Percentiles rank a stretch among this genome's conserved stretches.
Conservation (phyloP, 2,113 vertebrate genomes). For the Alectura lathami region DNA sequence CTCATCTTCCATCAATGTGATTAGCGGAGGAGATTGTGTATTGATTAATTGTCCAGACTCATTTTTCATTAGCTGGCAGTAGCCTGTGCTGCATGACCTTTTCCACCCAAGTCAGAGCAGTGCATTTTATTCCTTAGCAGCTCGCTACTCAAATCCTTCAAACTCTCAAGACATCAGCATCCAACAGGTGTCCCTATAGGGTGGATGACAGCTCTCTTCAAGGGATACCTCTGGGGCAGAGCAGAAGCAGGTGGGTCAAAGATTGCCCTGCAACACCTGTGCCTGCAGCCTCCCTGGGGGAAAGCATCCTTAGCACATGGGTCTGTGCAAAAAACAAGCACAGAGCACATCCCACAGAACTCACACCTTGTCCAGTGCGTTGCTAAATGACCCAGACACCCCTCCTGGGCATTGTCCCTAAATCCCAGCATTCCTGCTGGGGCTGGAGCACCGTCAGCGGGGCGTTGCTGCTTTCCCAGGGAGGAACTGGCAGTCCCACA, state of each 20-base stretch:
- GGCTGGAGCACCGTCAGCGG: not conserved
- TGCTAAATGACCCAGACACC: not conserved
- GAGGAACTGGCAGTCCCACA: slow-evolving; percentile 43
- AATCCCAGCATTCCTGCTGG: not conserved
- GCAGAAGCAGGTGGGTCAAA: not conserved
- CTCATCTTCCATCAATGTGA: slow-evolving; percentile 46
- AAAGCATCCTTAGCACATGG: accelerated
- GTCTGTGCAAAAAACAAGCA: not conserved
- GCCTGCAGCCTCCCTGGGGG: accelerated
- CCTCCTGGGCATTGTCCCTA: not conserved
- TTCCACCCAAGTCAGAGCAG: not conserved
- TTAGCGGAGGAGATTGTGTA: slow-evolving; percentile 45
- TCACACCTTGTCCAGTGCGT: accelerated
- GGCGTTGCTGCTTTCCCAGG: slow-evolving; percentile 36
- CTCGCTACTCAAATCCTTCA: not conserved
- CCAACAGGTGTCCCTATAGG: not conserved
- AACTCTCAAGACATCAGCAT: not conserved
- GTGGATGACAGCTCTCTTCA: not conserved
- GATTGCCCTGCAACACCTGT: not conserved
- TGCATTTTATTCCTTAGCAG: not conserved
- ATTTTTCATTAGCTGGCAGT: slow-evolving; percentile 29
- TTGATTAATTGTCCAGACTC: slow-evolving; percentile 49
- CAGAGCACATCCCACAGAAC: accelerated
- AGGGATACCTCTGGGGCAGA: not conserved
- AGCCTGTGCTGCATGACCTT: not conserved